These are phyloP conservation scores for Acanthurus leucopareius DNA, from an alignment of 2,797 vertebrate species.

Conservation along the genomic window DNA sequence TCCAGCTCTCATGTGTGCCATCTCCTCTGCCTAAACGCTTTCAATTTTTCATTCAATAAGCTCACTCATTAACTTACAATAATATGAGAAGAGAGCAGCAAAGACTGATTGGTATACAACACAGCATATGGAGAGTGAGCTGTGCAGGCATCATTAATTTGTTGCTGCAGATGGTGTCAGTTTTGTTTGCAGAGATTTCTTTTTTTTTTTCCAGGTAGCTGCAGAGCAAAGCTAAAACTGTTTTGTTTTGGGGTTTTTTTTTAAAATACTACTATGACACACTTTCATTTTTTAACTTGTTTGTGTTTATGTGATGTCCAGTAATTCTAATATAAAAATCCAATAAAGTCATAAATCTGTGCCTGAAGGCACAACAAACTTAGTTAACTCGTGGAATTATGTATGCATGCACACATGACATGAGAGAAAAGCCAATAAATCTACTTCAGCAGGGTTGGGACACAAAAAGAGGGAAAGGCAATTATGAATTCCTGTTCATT, in stretches of 20 bases:
- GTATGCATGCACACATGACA: not conserved
- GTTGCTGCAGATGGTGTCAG: conserved; percentile 34
- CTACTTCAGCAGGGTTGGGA: not conserved
- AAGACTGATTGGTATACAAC: conserved; percentile 12
- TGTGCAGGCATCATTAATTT: conserved; percentile 37
- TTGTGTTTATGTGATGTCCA: conserved; percentile 11
- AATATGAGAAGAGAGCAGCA: not conserved
- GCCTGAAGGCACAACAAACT: not conserved
- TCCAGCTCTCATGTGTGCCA: not conserved
- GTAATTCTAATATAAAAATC: conserved; percentile 51
- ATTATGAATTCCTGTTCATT: conserved; percentile 18
- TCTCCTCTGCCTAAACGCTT: not conserved
- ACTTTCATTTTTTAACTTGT: not conserved
- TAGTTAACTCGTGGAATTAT: not conserved
- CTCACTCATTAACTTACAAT: conserved; percentile 1
- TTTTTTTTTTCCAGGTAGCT: not conserved
- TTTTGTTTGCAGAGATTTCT: not conserved
- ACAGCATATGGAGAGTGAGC: conserved; percentile 41
- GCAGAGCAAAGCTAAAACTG: not conserved
- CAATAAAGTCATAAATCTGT: conserved; percentile 54
- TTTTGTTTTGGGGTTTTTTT: too few species aligned
- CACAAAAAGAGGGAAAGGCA: conserved; percentile 3
- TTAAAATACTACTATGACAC: too few species aligned
- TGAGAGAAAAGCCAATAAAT: conserved; percentile 23
- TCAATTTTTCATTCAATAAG: not conserved